These are phyloP conservation scores for Metaphire vulgaris DNA, from an alignment of 1,140 invertebrate genomes.

Conservation along the genomic window DNA sequence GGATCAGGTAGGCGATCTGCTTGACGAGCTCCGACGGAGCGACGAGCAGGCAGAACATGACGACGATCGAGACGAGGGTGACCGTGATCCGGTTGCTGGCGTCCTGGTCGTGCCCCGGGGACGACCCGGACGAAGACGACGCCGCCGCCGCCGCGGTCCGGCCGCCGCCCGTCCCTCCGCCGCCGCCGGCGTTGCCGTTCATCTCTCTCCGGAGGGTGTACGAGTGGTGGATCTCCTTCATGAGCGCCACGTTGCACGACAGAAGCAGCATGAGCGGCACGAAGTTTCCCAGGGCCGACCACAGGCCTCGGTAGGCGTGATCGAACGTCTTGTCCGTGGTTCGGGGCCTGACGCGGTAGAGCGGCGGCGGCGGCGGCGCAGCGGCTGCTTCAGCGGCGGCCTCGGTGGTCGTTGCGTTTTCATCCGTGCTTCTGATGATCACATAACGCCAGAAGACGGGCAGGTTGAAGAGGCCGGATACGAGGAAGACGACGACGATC, in stretches of 20 bases:
- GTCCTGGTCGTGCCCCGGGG: slow-evolving; percentile 3
- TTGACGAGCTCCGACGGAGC: slow-evolving; percentile 48
- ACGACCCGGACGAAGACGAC: not conserved
- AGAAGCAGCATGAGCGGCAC: slow-evolving; percentile 44
- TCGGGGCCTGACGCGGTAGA: not conserved
- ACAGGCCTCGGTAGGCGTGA: slow-evolving; percentile 40
- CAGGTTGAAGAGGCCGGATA: slow-evolving; percentile 45
- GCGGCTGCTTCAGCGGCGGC: no score
- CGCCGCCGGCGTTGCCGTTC: not conserved
- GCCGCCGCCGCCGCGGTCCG: no score
- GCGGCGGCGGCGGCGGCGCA: no score
- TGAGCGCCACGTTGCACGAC: slow-evolving; percentile 44
- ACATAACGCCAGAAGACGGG: slow-evolving; percentile 46
- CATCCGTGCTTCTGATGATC: slow-evolving; percentile 15
- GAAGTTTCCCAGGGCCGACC: slow-evolving; percentile 47
- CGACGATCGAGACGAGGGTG: slow-evolving; percentile 45
- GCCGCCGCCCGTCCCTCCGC: no score
- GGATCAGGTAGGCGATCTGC: slow-evolving; percentile 34
- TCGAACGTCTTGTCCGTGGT: slow-evolving; percentile 31
- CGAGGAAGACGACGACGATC: slow-evolving; percentile 42
- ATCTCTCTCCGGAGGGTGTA: slow-evolving; percentile 37
- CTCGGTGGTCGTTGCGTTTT: not conserved
- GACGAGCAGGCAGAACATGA: slow-evolving; percentile 48
- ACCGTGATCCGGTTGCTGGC: slow-evolving; percentile 41
- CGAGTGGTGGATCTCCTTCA: slow-evolving; percentile 44